Percentiles rank a stretch among this genome's conserved stretches.
Conservation (phyloP, 2,888 invertebrate species). For the Cacoxenus indagator region DNA sequence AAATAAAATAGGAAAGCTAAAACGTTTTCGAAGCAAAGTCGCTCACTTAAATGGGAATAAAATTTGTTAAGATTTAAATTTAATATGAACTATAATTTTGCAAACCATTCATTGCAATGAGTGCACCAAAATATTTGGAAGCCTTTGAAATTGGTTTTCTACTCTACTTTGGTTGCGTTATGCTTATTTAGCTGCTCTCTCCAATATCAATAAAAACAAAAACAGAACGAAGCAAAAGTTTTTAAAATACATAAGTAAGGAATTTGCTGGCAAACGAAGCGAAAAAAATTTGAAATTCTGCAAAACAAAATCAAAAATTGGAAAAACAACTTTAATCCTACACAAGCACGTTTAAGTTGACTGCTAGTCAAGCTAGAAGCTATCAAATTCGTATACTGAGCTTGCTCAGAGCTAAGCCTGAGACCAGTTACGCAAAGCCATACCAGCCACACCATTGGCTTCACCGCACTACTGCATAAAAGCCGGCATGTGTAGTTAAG, state of each 20-base stretch:
- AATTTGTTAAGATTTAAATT: too few relatives aligned
- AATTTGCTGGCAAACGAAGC: background rate
- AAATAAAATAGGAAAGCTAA: too few relatives aligned
- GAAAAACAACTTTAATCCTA: slow-evolving; percentile 3
- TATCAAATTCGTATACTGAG: too few relatives aligned
- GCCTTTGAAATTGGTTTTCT: background rate
- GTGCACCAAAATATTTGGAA: background rate
- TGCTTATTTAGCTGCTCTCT: background rate
- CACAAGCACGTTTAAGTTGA: background rate
- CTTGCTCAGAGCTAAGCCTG: too few relatives aligned
- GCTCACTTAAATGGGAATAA: too few relatives aligned
- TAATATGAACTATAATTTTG: background rate
- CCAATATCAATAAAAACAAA: background rate
- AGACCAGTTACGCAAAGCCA: too few relatives aligned
- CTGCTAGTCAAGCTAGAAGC: background rate
- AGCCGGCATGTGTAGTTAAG: background rate
- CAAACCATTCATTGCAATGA: background rate
- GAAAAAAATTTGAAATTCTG: background rate
- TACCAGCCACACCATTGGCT: too few relatives aligned
- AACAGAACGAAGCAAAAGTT: background rate
- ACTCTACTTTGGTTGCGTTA: background rate
- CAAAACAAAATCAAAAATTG: background rate
- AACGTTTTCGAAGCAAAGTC: too few relatives aligned
- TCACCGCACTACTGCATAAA: too few relatives aligned
- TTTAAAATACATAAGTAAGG: background rate